These are phyloP conservation scores for Drosophila melanica DNA, from an alignment of 1,140 invertebrate species.

Conservation along the genomic window DNA sequence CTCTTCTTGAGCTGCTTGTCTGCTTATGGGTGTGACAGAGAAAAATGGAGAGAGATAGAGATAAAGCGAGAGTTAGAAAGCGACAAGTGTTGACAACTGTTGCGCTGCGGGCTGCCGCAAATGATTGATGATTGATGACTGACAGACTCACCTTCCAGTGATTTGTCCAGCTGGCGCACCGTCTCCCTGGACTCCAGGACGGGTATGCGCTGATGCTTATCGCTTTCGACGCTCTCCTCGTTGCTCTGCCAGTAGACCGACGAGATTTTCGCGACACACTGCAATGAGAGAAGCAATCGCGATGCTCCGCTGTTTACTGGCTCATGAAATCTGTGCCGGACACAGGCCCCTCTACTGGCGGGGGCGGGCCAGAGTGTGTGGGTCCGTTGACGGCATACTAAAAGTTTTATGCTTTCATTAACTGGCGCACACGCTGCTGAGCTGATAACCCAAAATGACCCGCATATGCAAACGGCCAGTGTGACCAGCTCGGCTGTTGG, in stretches of 20 bases:
- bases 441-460: slow-evolving; percentile 69
- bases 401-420: slow-evolving; percentile 82
- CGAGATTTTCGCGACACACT: slow-evolving; percentile 93
- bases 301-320: slow-evolving; percentile 20
- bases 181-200: slow-evolving; percentile 88
- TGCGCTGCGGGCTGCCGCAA: slow-evolving; percentile 26
- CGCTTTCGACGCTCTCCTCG: slow-evolving; percentile 92
- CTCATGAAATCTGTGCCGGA: slow-evolving; percentile 62
- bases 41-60: background rate
- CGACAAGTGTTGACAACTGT: slow-evolving; percentile 53
- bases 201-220: slow-evolving; percentile 87
- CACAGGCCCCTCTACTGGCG: background rate
- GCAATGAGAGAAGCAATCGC: slow-evolving; percentile 32
- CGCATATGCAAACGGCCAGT: slow-evolving; percentile 63
- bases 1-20: slow-evolving; percentile 77
- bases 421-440: slow-evolving; percentile 49
- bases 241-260: slow-evolving; percentile 93
- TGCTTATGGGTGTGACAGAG: slow-evolving; percentile 31
- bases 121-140: slow-evolving; percentile 35
- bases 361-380: slow-evolving; percentile 12
- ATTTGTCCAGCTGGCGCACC: slow-evolving; percentile 84
- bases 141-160: slow-evolving; percentile 69
- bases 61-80: background rate
- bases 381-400: slow-evolving; percentile 62
- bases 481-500: slow-evolving; percentile 21